Conservation (phyloP, 2,888 invertebrate genomes). For the Lepidocyrtinus sp. region DNA sequence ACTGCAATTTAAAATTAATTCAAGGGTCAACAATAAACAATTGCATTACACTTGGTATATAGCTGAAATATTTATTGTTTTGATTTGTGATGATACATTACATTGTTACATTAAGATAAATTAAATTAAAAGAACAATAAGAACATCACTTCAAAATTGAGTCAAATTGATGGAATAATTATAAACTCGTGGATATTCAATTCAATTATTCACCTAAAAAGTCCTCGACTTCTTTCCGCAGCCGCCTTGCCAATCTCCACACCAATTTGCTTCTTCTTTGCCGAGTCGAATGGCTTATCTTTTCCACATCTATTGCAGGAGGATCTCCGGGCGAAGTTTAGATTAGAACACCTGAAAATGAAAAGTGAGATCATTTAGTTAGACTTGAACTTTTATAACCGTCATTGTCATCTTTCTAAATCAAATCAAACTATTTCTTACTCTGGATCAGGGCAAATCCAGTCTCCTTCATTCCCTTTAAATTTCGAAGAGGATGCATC, state of each 20-base stretch:
- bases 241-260: constrained; percentile 98
- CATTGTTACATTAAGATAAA: no score
- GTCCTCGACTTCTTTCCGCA: constrained; percentile 97
- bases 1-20: no score
- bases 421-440: constrained; percentile 32
- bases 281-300: constrained; percentile 73
- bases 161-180: no score
- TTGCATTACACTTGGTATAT: no score
- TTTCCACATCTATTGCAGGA: constrained; percentile 95
- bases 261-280: constrained; percentile 86
- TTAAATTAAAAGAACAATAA: no score
- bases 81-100: no score
- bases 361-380: background rate
- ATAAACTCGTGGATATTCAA: no score
- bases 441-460: constrained; percentile 69
- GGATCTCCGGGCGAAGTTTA: constrained; percentile 92
- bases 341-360: constrained; percentile 87
- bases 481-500: constrained; percentile 53
- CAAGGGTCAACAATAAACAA: no score
- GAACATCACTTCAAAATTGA: no score
- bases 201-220: no score
- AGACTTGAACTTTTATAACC: background rate
- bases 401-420: background rate
- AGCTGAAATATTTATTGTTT: no score
- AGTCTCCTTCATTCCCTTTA: constrained; percentile 64